Evolutionary conservation across 2,888 invertebrate genomes (phyloP), one percentile per base, ranked within the genome.

Genomic region (Dioctria linearis): DNA sequence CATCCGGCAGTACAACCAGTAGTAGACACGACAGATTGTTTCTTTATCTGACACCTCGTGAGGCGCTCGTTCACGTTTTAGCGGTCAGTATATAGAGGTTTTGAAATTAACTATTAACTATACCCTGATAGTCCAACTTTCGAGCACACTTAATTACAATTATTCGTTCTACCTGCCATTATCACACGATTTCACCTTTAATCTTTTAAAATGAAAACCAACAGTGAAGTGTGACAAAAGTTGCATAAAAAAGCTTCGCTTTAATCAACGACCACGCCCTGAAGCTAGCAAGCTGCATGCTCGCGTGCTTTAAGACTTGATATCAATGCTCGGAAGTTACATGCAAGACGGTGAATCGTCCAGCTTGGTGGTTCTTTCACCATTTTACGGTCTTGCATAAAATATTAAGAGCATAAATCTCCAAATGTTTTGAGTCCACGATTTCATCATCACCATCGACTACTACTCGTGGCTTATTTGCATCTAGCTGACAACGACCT

Each of bases 351-450:
- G 40, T 39, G 6, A 63, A 63, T 4, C 63, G 11, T 5, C 63
- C 25, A 11, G 51, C 51, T 11, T 11, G 37, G 25, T 25, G 25
- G 71, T 51, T 71, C 13, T 54, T 25, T 71, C 4, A 37, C 71
- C 51, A 51, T 71, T 71, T 71, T 51, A 71, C 71, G 51, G 71
- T 71, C 71, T 71, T 71, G 71, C 71, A 71, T 71, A 54, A 71
- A 71, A 51, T 54, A 71, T 66, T 66, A 71, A 71, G 54, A 71
- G 71, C 54, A 51, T 54, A 71, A 54, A 54, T 71, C 71, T 71
- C 71, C 71, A 71, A 71, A 71, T 71, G 71, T 71, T 71, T 71
- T 71, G 71, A 71, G 71, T 59, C 61, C 75, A 75, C 42, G 75
- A 75, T 75, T 75, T 75, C 75, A 59, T 75, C 75, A 61, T 59